Evolutionary conservation across 1,140 invertebrate species (phyloP), one percentile per base, ranked within the genome.

Genomic region (Nymphalis io): DNA sequence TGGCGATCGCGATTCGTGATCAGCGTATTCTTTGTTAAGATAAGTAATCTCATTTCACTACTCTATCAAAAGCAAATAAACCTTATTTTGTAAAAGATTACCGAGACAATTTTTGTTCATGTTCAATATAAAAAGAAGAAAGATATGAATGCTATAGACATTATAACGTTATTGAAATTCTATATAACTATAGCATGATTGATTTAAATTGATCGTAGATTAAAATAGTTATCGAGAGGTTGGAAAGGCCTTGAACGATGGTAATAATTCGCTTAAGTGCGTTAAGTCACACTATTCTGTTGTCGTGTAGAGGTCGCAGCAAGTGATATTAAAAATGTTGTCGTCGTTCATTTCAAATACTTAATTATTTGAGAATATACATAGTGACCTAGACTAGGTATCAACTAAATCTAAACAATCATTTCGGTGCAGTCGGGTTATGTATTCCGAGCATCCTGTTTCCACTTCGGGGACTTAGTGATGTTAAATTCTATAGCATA

Each of bases 231-330:
- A 39, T 53, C 44, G 42, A 61, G 12, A 42, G 42, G 15, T 53
- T 40, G 16, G n/a, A 68, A 55, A 21, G 66, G 55, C 58, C 58
- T 68, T 68, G 20, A 60, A 53, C 13, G 21, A 60, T 51, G 21
- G 33, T 53, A 39, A 59, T 67, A 59, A 66, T 59, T 67, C 21
- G 38, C 20, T 44, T 27, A 60, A 68, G 33, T 60, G 46, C 53
- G 18, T 60, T n/a, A 38, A 68, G 58, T 68, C 59, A 60, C 66
- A 68, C 66, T 55, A 48, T 68, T 64, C 10, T 57, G 39, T 42
- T 55, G 46, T 65, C 51, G 20, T 23, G 21, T 63, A 39, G 27
- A 63, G 61, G 61, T 53, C 61, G 33, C 11, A 53, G 27, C 23
- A 48, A 39, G 44, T 48, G 15, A 55, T 33, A 27, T n/a, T n/a